Evolutionary conservation across 2,113 vertebrate genomes (phyloP).

Genomic region (Hiodon alosoides): DNA sequence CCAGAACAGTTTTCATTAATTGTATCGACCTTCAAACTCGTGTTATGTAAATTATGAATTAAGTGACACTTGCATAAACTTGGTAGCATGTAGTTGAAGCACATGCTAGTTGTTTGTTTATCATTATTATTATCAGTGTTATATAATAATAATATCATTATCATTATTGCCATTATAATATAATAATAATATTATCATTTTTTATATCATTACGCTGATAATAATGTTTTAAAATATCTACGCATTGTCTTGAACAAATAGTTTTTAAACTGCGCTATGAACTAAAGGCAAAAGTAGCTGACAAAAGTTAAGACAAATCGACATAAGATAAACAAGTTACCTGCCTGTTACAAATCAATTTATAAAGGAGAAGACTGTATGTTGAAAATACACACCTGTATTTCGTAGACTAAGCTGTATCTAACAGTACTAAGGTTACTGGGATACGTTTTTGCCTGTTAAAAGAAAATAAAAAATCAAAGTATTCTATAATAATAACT

Average conservation of each 20-base stretch:
- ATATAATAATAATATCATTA: background rate
- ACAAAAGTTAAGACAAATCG: background rate
- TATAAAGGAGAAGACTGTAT: background rate
- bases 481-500: slow-evolving; percentile 4
- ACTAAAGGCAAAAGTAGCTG: background rate
- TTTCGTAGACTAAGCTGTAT: background rate
- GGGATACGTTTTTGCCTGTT: background rate
- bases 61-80: background rate
- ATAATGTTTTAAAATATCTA: no score
- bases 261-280: no score
- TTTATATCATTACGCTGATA: no score
- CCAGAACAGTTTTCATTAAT: background rate
- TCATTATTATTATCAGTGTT: no score
- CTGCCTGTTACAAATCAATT: background rate
- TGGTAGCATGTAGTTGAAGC: background rate
- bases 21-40: background rate
- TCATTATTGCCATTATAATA: background rate
- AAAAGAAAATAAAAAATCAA: background rate
- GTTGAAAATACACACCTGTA: background rate
- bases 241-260: no score
- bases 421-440: background rate
- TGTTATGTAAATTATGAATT: background rate
- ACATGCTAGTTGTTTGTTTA: no score
- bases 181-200: background rate
- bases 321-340: background rate